Percentiles rank a stretch among this genome's conserved stretches.
These are phyloP conservation scores for Epinephelus fuscoguttatus DNA, from an alignment of 2,113 vertebrate species.

Conservation along the genomic window DNA sequence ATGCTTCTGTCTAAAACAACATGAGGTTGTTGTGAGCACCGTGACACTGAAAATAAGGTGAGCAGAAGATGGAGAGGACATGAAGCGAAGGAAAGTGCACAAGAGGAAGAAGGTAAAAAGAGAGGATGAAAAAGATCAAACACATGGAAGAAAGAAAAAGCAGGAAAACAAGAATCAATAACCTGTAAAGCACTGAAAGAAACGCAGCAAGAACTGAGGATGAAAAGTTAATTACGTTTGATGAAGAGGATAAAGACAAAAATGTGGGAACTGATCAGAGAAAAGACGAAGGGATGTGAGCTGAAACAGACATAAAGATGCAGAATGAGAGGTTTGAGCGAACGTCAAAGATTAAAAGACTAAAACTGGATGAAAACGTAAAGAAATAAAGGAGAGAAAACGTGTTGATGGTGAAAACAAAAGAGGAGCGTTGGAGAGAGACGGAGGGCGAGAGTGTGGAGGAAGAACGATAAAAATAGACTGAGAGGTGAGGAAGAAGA, in stretches of 20 bases:
- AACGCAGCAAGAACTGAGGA: neutral
- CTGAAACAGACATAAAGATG: neutral
- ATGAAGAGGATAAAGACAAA: neutral
- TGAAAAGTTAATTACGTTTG: neutral
- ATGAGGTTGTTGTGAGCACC: too few species aligned
- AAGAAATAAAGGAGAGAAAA: neutral
- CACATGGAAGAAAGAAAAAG: too few species aligned
- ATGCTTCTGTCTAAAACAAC: too few species aligned
- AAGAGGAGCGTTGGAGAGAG: constrained; percentile 41
- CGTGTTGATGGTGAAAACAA: constrained; percentile 26
- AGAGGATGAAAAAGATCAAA: too few species aligned
- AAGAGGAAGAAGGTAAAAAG: too few species aligned
- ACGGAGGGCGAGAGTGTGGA: constrained; percentile 59
- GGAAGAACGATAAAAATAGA: constrained; percentile 66
- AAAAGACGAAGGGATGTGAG: neutral
- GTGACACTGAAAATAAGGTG: too few species aligned
- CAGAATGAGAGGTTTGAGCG: neutral
- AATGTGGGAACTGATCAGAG: neutral
- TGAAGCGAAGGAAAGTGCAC: too few species aligned
- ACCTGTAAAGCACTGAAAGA: too few species aligned
- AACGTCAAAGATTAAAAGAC: neutral
- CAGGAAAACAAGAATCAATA: too few species aligned
- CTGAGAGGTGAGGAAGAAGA: constrained; percentile 58
- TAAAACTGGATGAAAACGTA: neutral
- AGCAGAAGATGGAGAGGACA: too few species aligned